A percentile compares a stretch with the other conserved stretches of the same genome.
Evolutionary conservation across 1,140 invertebrate species (phyloP).

Genomic region (Lepidostoma basale): DNA sequence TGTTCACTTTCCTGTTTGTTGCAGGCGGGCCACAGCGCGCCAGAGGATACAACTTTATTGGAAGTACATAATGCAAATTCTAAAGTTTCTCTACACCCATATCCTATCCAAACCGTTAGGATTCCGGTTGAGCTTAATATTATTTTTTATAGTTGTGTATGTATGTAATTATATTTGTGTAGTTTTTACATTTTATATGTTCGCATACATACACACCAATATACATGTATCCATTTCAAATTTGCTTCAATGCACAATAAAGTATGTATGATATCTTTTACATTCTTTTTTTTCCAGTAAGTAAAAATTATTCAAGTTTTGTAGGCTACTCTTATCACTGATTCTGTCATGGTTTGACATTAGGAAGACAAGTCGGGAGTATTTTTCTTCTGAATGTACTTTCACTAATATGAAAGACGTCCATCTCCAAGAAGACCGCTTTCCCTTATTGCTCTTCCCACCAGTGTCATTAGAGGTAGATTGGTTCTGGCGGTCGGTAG

Average conservation of each 20-base stretch:
- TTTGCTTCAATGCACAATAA: slow-evolving; percentile 41
- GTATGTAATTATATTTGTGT: slow-evolving; percentile 20
- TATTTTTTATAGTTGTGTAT: slow-evolving; percentile 38
- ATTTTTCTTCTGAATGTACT: too few species aligned
- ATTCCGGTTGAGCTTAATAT: slow-evolving; percentile 32
- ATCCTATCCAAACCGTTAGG: slow-evolving; percentile 29
- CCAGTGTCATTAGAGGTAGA: too few species aligned
- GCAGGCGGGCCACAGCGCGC: slow-evolving; percentile 36
- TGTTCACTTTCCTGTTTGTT: slow-evolving; percentile 37
- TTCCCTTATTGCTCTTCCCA: too few species aligned
- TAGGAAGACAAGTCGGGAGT: too few species aligned
- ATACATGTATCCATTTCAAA: slow-evolving; percentile 32
- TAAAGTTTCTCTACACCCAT: slow-evolving; percentile 26
- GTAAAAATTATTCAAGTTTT: too few species aligned
- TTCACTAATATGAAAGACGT: too few species aligned
- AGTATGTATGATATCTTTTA: slow-evolving; percentile 31
- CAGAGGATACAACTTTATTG: slow-evolving; percentile 35
- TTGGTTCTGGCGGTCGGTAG: too few species aligned
- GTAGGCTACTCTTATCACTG: too few species aligned
- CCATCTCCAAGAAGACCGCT: too few species aligned
- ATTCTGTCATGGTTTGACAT: too few species aligned
- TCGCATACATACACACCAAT: slow-evolving; percentile 30
- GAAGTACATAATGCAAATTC: slow-evolving; percentile 37
- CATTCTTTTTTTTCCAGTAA: slow-evolving; percentile 4
- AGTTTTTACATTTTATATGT: slow-evolving; percentile 10